Conservation (phyloP, 64 coral and sea anemone genomes). For the Actinia equina region DNA sequence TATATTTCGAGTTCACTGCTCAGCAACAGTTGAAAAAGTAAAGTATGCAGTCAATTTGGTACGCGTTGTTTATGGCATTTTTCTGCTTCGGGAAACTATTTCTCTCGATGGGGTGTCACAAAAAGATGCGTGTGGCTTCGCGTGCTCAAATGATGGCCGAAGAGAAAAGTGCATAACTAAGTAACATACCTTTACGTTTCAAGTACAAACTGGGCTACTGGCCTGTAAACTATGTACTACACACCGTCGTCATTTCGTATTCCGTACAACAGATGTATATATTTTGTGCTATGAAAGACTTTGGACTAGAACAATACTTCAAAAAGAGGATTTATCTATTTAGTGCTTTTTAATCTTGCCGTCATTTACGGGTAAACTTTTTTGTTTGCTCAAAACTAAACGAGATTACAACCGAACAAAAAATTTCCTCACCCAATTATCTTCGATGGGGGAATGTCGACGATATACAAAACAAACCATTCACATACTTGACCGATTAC, state of each 20-base stretch:
- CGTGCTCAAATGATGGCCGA: neutral
- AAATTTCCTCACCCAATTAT: neutral
- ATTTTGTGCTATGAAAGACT: too few species aligned
- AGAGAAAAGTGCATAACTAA: neutral
- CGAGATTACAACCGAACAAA: neutral
- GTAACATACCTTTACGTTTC: too few species aligned
- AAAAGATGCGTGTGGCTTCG: neutral
- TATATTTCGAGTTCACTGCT: constrained; percentile 4
- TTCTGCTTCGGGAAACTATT: neutral
- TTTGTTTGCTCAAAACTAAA: neutral
- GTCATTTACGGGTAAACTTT: neutral
- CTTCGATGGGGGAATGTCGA: neutral
- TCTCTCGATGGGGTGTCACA: constrained; percentile 7
- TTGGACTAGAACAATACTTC: neutral
- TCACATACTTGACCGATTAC: neutral
- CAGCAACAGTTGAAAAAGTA: neutral
- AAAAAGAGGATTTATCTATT: neutral
- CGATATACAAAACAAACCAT: neutral
- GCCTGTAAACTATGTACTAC: too few species aligned
- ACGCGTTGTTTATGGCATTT: constrained; percentile 20
- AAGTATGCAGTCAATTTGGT: neutral
- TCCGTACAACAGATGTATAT: too few species aligned
- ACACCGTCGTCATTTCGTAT: too few species aligned
- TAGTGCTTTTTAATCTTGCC: neutral
- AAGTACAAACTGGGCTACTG: too few species aligned